Evolutionary conservation across 2,113 vertebrate species (phyloP), one percentile per base, ranked within the genome.

Genomic region (Ranitomeya variabilis): DNA sequence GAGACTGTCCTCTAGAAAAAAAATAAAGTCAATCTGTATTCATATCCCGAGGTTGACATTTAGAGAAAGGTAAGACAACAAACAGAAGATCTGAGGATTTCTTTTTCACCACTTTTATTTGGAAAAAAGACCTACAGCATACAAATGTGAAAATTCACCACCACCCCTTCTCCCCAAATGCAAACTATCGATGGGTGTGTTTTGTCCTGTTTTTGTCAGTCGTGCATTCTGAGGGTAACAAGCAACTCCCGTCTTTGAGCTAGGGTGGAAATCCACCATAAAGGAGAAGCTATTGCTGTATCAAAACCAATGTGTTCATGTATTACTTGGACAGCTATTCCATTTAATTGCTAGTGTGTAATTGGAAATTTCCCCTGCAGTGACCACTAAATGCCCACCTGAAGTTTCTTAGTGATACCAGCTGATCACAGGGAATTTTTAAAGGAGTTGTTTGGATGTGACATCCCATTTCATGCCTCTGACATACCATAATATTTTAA

Each of bases 1-100:
- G 95, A 96, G 94, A 95, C 96, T 94, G 96, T 96, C 93, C 94
- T 92, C 91, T 92, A 52, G 93, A 85, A 87, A 77, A 93, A 94
- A 91, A 93, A 91, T 90, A 85, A 90, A 84, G 62, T 66, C 73
- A 78, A 84, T 83, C 59, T 88, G 45, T 77, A 71, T 67, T 88
- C 64, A 89, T 37, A 51, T 19, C 19, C 59, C 52, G 15, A 45
- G 67, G 51, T 26, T 85, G 87, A 69, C 74, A 77, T 79, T 89
- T 90, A 91, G 90, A 89, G 86, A 91, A 67, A 69, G 45, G 91
- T 92, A 92, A 85, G 91, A 91, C 21, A 8, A 37, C 54, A 76
- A 67, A 83, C 37, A 31, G 54, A 6, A 73, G 10, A 51, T 10
- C 1, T 13, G 12, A 52, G 73, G 73, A 21, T 76, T 52, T 76